Evolutionary conservation across 2,888 invertebrate species (phyloP), one percentile per base, ranked within the genome.

Genomic region (Tridacna gigas): DNA sequence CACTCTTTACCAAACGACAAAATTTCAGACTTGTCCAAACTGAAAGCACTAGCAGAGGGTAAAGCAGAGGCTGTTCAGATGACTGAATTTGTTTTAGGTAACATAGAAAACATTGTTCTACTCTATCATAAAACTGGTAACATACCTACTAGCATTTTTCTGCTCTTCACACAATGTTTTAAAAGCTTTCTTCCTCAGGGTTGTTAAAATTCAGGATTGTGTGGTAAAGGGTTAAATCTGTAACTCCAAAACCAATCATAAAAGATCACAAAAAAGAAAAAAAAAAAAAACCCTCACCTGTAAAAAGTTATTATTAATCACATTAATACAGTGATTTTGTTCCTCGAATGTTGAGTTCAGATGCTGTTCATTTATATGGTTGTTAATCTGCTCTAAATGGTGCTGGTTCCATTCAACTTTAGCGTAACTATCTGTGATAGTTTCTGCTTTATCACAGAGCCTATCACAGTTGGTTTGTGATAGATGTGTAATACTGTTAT

Each of bases 311-410:
- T 88, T 88, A 73, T 88, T 88, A 5, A 88, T 79, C 26, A 85
- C 37, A 69, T 88, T 86, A 37, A 83, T 88, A 51, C 83, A 66
- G 25, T 81, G 82, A 56, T 83, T 83, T 13, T 63, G 80, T 18
- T 81, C 79, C 26, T 86, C 86, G n/a, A 79, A 73, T 18, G 78
- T 79, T 69, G 74, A 83, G 71, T 76, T 86, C 28, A 88, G 78
- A 80, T 88, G 89, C 74, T 90, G 89, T 71, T 86, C 86, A 74
- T 90, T 90, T n/a, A 90, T 90, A 56, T 89, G 88, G 82, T 90
- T 90, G 83, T 90, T 89, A 13, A 90, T 86, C 60, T 85, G 84
- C 74, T 90, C 90, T 51, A 90, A 48, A 69, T 89, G 88, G 65
- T 81, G 86, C 74, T 90, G 89, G 80, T 86, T 84, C 82, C 86